These are phyloP conservation scores for Nyctibius bracteatus DNA, from an alignment of 2,113 vertebrate species.

Conservation along the genomic window DNA sequence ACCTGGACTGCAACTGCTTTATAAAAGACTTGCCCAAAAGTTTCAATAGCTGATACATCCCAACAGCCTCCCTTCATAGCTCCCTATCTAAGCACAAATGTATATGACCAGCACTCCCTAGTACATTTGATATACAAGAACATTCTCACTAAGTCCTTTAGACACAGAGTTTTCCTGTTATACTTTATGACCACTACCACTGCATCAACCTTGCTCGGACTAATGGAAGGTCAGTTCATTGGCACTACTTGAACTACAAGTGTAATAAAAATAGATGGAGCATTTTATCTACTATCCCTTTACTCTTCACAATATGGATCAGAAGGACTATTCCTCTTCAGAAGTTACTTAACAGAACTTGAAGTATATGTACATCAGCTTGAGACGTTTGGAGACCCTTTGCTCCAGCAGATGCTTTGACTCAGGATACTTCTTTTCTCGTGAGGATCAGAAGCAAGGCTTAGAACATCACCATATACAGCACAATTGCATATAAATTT, in stretches of 20 bases:
- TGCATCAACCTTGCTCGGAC: background rate
- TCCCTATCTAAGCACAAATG: background rate
- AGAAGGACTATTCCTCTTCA: background rate
- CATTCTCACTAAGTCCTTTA: background rate
- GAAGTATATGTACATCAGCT: background rate
- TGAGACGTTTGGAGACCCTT: background rate
- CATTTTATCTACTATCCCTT: background rate
- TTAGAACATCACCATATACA: background rate
- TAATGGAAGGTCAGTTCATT: background rate
- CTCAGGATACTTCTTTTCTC: background rate
- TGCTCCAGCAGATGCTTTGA: background rate
- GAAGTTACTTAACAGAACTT: background rate
- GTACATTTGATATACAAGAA: background rate
- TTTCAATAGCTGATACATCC: background rate
- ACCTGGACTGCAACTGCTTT: background rate
- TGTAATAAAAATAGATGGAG: background rate
- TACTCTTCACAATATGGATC: background rate
- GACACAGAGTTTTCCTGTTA: background rate
- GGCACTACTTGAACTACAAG: background rate
- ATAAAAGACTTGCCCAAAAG: background rate
- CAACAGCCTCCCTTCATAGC: background rate
- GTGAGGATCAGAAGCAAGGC: background rate
- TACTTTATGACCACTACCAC: background rate
- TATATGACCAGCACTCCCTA: fast-evolving
- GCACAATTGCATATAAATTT: background rate